Percentiles rank a stretch among this genome's conserved stretches.
Evolutionary conservation across 2,113 vertebrate genomes (phyloP).

Genomic region (Aleadryas rufinucha): DNA sequence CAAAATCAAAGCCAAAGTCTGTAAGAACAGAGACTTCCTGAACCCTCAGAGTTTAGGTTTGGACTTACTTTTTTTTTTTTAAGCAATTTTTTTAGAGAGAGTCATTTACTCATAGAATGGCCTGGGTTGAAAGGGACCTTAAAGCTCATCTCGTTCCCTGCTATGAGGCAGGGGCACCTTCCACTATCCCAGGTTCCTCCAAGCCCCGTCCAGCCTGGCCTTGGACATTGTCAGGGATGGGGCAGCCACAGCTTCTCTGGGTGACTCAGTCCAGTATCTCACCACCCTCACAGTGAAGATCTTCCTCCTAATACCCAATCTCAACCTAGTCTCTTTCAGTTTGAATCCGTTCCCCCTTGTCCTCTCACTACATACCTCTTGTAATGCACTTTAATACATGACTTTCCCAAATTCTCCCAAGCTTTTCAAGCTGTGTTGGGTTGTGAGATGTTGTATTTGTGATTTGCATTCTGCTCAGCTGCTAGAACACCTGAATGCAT

Average conservation of each 20-base stretch:
- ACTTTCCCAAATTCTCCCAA: neutral
- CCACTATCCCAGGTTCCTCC: neutral
- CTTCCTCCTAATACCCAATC: neutral
- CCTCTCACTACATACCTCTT: neutral
- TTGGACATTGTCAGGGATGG: neutral
- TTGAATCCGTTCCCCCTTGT: neutral
- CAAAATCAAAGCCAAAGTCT: neutral
- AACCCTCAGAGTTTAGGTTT: neutral
- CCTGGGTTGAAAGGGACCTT: neutral
- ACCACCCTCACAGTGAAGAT: neutral
- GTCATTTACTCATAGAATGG: neutral
- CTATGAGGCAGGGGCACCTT: too few relatives aligned
- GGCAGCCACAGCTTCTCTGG: neutral
- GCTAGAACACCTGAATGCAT: neutral
- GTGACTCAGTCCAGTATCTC: neutral
- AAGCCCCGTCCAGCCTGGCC: fast-evolving
- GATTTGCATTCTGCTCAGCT: neutral
- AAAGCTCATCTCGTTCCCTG: neutral
- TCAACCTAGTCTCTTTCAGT: neutral
- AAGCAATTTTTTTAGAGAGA: neutral
- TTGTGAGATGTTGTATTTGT: neutral
- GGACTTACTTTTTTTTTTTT: neutral
- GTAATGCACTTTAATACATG: neutral
- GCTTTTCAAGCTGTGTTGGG: neutral
- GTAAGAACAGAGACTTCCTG: neutral